Conservation (phyloP, 2,797 vertebrate genomes). For the Salarias fasciatus region DNA sequence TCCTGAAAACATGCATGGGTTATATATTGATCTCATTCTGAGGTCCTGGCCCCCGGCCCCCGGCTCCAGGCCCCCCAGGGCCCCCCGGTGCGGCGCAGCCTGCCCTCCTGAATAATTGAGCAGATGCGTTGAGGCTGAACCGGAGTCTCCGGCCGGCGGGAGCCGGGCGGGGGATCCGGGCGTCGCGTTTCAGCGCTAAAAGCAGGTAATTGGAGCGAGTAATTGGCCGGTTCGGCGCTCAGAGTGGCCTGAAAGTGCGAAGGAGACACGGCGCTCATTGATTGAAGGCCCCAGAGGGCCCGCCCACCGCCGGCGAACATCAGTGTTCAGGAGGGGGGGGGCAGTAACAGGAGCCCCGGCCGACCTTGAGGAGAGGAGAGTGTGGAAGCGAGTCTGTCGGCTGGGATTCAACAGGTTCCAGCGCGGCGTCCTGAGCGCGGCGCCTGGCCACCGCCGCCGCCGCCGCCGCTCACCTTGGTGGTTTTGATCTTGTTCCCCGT, state of each 20-base stretch:
- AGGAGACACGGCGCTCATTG: slow-evolving; percentile 77
- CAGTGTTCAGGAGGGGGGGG: slow-evolving; percentile 39
- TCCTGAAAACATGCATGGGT: slow-evolving; percentile 17
- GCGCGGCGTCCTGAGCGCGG: not conserved
- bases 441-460: too few species aligned
- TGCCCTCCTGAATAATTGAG: slow-evolving; percentile 86
- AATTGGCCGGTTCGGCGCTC: slow-evolving; percentile 77
- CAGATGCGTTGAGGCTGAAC: slow-evolving; percentile 74
- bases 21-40: slow-evolving; percentile 46
- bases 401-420: slow-evolving; percentile 53
- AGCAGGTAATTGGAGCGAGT: slow-evolving; percentile 81
- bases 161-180: slow-evolving; percentile 80
- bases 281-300: slow-evolving; percentile 50
- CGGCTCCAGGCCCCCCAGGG: slow-evolving; percentile 78
- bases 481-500: slow-evolving; percentile 99
- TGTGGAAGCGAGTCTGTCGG: not conserved
- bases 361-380: slow-evolving; percentile 55
- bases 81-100: slow-evolving; percentile 81
- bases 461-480: slow-evolving; percentile 94
- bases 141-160: slow-evolving; percentile 78
- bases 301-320: slow-evolving; percentile 51
- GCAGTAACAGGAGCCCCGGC: slow-evolving; percentile 41
- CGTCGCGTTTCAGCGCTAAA: slow-evolving; percentile 81
- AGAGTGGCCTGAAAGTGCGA: slow-evolving; percentile 76
- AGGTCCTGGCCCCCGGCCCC: slow-evolving; percentile 44